Conservation (phyloP, 2,888 invertebrate species). For the Emmelina monodactyla region DNA sequence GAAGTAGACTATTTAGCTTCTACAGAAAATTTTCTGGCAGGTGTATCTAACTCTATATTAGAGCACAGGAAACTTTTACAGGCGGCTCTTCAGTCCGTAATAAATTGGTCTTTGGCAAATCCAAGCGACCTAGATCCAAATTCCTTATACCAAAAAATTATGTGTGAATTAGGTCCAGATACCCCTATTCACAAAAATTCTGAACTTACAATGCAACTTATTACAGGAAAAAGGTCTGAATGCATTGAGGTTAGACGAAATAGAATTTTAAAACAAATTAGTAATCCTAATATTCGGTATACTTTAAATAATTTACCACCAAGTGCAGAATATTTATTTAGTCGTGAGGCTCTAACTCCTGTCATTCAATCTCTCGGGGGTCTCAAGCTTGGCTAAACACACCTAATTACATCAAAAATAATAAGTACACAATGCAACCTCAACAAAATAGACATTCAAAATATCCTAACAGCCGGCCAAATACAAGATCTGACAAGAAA, state of each 20-base stretch:
- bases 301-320: constrained; percentile 6
- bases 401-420: no score
- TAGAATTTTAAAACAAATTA: constrained; percentile 8
- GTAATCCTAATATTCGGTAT: neutral
- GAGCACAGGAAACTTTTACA: constrained; percentile 1
- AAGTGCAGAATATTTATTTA: constrained; percentile 8
- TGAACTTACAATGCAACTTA: constrained; percentile 9
- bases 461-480: no score
- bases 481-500: no score
- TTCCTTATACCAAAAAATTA: constrained; percentile 9
- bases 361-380: no score
- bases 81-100: constrained; percentile 3
- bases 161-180: constrained; percentile 5
- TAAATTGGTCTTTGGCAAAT: constrained; percentile 6
- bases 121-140: neutral
- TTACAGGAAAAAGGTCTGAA: constrained; percentile 9
- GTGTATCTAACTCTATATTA: constrained; percentile 7
- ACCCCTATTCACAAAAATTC: constrained; percentile 5
- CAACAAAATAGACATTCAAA: no score
- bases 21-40: constrained; percentile 8
- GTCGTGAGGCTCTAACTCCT: no score
- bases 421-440: no score
- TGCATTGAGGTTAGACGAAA: constrained; percentile 10
- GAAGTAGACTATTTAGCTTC: constrained; percentile 14
- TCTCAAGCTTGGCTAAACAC: no score